Evolutionary conservation across 1,140 invertebrate genomes (phyloP).

Genomic region (Drosophila repleta): DNA sequence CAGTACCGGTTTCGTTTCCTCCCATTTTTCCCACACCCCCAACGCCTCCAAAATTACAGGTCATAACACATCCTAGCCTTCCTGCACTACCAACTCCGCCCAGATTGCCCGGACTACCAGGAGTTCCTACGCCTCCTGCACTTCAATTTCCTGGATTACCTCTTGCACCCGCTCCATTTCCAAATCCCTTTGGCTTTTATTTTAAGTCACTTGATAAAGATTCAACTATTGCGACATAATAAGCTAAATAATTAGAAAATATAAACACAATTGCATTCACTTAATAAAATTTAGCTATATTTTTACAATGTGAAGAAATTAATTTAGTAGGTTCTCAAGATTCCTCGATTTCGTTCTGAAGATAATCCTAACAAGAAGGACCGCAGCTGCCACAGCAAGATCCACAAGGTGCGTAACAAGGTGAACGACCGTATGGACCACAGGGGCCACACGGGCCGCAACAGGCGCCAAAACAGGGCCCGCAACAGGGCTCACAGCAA

Average conservation of each 20-base stretch:
- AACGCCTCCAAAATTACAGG: neutral
- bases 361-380: neutral
- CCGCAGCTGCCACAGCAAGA: constrained; percentile 25
- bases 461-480: constrained; percentile 12
- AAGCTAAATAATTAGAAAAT: too few relatives aligned
- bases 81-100: neutral
- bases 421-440: constrained; percentile 9
- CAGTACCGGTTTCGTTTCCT: too few relatives aligned
- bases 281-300: neutral
- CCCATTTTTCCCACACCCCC: neutral
- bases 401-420: constrained; percentile 20
- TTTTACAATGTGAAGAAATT: neutral
- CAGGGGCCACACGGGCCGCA: constrained; percentile 8
- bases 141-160: neutral
- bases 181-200: neutral
- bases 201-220: neutral
- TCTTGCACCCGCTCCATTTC: neutral
- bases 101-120: neutral
- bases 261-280: neutral
- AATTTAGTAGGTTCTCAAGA: neutral
- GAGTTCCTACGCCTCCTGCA: neutral
- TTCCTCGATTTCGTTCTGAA: neutral
- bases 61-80: neutral
- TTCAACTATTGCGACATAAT: neutral
- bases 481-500: constrained; percentile 26